Percentiles rank a stretch among this genome's conserved stretches.
Evolutionary conservation across 2,888 invertebrate genomes (phyloP).

Genomic region (Dione vanillae): DNA sequence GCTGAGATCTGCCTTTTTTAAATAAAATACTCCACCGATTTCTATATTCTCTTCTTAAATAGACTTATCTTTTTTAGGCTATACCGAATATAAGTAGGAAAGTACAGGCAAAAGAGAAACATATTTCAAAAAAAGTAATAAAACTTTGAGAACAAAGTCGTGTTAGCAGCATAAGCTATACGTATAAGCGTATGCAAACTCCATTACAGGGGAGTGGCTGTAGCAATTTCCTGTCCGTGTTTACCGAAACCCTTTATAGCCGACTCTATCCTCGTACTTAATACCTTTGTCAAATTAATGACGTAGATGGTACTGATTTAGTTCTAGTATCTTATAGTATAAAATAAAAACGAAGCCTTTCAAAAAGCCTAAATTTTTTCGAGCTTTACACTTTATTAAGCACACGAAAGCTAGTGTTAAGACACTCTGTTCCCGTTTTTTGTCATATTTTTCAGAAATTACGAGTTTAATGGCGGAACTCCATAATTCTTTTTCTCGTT

Average conservation of each 20-base stretch:
- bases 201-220: slow-evolving; percentile 34
- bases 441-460: too few species aligned
- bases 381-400: not conserved
- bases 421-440: not conserved
- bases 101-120: not conserved
- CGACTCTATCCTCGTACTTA: slow-evolving; percentile 24
- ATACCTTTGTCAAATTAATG: slow-evolving; percentile 36
- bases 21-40: too few species aligned
- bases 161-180: not conserved
- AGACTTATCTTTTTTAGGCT: too few species aligned
- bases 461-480: too few species aligned
- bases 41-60: too few species aligned
- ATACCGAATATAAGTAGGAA: not conserved
- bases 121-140: slow-evolving; percentile 18
- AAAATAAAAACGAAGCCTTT: too few species aligned
- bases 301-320: slow-evolving; percentile 18
- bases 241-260: slow-evolving; percentile 29
- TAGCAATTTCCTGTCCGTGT: slow-evolving; percentile 40
- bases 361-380: too few species aligned
- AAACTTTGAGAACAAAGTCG: slow-evolving; percentile 16
- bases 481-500: too few species aligned
- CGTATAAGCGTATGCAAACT: slow-evolving; percentile 29
- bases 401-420: not conserved
- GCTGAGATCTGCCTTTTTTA: too few species aligned
- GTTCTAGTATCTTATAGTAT: not conserved